Percentiles rank a stretch among this genome's conserved stretches.
Conservation (phyloP, 1,140 invertebrate species). For the Charaxes varanes region DNA sequence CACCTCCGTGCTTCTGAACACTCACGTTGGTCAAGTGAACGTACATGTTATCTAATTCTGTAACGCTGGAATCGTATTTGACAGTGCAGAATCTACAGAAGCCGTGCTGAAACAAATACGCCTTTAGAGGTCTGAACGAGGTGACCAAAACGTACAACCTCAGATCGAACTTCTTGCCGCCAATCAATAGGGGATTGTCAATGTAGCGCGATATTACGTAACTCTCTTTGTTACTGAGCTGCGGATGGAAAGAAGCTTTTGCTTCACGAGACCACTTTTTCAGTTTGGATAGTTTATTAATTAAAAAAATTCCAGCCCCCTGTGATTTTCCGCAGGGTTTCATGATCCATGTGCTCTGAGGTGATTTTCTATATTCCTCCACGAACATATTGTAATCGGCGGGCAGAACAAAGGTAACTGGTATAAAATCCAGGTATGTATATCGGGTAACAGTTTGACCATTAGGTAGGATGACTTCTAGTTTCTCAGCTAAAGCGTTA, state of each 20-base stretch:
- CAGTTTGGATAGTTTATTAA: slow-evolving; percentile 90
- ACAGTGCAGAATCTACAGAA: too few relatives aligned
- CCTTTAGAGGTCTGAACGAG: too few relatives aligned
- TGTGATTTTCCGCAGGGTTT: slow-evolving; percentile 95
- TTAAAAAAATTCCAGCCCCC: slow-evolving; percentile 88
- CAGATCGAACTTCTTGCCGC: too few relatives aligned
- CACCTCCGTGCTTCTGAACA: slow-evolving; percentile 86
- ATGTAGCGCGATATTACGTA: too few relatives aligned
- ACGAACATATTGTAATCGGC: slow-evolving; percentile 97
- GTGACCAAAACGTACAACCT: too few relatives aligned
- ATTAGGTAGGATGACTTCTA: slow-evolving; percentile 66
- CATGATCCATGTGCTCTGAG: slow-evolving; percentile 97
- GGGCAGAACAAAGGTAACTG: slow-evolving; percentile 94
- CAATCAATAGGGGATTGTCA: too few relatives aligned
- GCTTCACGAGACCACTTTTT: slow-evolving; percentile 89
- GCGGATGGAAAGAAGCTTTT: slow-evolving; percentile 85
- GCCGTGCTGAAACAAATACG: too few relatives aligned
- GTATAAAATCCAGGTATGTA: slow-evolving; percentile 91
- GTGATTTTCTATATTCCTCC: slow-evolving; percentile 94
- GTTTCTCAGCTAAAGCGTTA: slow-evolving; percentile 87
- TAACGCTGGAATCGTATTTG: slow-evolving; percentile 82
- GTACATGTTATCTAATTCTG: slow-evolving; percentile 87
- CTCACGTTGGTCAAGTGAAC: slow-evolving; percentile 93
- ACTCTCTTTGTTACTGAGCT: slow-evolving; percentile 77
- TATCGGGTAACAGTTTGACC: slow-evolving; percentile 85